Base-by-base conservation (phyloP, 2,888 invertebrate genomes). In the Eurois occulta region DNA sequence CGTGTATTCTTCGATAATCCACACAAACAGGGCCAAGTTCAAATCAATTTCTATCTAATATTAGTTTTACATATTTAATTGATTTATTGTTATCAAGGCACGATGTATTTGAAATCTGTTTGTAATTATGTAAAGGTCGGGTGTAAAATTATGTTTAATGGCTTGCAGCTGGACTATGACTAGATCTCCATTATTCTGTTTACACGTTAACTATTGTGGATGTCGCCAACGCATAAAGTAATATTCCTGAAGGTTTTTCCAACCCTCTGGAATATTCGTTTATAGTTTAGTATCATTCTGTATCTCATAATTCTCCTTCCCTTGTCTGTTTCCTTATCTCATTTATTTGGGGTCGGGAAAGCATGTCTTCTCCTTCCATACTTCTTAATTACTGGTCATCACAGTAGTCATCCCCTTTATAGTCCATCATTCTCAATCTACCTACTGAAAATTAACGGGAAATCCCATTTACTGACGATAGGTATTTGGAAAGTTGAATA, bases 101-200 rank as follows among this genome's bases (percentile, higher is more conserved):
- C 60, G 70, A 75, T 75, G 68, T 65, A 48, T 68, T 35, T 68
- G 46, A 72, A 85, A 72, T 81, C 46, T 75, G 71, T 60, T 65
- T 21, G 72, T 70, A 84, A 80, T 81, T 75, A 77, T 72, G 86
- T 81, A 77, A 85, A 85, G 85, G 82, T 62, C 76, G 46, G 8
- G 62, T 35, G 35, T 83, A 62, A 43, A 83, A 81, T 69, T 82
- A 74, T 74, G 41, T 71, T 80, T 72, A 69, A 72, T 83, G 28
- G 2, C 55, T 48, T 72, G 68, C 48, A 80, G n/a, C 16, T 65
- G 48, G 35, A 62, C 68, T 80, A 75, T 65, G 60, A 85, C 85
- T 75, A 85, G 81, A 69, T 41, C 16, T 21, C 52, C 8, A 62
- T 71, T 70, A 52, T 52, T 46, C 18, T 75, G 70, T 71, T 65